Conservation (phyloP, 1,140 invertebrate species). For the Ephestia elutella region DNA sequence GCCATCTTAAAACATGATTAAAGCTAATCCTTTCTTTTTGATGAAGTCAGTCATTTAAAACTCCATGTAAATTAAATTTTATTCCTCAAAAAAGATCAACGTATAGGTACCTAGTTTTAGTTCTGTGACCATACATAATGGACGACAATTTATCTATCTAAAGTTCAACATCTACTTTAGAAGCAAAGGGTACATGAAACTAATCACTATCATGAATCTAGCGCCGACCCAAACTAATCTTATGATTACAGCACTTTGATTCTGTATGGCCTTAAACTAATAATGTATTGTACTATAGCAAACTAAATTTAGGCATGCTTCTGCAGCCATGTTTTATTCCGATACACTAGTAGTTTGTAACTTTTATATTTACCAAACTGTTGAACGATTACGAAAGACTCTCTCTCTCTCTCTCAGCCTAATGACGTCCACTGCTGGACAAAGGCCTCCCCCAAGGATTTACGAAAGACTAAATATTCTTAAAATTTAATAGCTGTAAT, state of each 20-base stretch:
- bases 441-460: too few relatives aligned
- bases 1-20: too few relatives aligned
- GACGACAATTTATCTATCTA: neutral
- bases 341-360: neutral
- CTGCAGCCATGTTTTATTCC: too few relatives aligned
- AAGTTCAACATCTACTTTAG: neutral
- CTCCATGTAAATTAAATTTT: neutral
- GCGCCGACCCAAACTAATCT: neutral
- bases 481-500: too few relatives aligned
- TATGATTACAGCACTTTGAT: neutral
- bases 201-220: neutral
- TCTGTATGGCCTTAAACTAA: neutral
- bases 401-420: too few relatives aligned
- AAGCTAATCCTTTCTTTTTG: too few relatives aligned
- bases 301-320: neutral
- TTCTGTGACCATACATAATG: neutral
- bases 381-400: too few relatives aligned
- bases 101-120: neutral
- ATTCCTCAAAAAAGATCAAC: neutral
- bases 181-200: neutral
- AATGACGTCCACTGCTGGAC: too few relatives aligned
- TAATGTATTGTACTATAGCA: too few relatives aligned
- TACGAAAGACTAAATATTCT: too few relatives aligned
- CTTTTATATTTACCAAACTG: neutral
- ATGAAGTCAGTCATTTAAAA: too few relatives aligned